Percentiles rank a stretch among this genome's conserved stretches.
phyloP scores from a whole-genome alignment of 2,113 vertebrate species.

The Plectropomus leopardus region DNA sequence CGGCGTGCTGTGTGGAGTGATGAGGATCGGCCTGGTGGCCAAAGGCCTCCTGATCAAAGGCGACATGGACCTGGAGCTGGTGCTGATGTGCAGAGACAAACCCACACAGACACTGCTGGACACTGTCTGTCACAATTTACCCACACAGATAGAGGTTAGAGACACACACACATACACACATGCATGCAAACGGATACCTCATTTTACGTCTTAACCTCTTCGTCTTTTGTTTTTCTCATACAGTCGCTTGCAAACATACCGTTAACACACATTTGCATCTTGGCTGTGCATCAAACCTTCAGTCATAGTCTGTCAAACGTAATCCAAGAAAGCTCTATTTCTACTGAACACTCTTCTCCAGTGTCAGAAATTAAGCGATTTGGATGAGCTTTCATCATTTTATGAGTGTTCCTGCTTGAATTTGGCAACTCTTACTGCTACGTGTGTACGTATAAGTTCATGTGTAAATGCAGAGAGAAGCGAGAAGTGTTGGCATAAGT shows the following conservation, averaged over 20 bases:
- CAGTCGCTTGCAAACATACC: neutral
- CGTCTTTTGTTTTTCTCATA: slow-evolving; percentile 11
- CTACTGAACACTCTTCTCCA: slow-evolving; percentile 14
- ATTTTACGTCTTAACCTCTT: neutral
- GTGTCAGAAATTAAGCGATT: slow-evolving; percentile 11
- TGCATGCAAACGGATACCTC: neutral
- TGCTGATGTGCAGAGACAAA: slow-evolving; percentile 98
- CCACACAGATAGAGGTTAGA: slow-evolving; percentile 90
- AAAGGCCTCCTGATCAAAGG: slow-evolving; percentile 99
- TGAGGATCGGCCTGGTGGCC: slow-evolving; percentile 97
- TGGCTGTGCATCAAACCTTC: neutral
- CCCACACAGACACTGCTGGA: slow-evolving; percentile 94
- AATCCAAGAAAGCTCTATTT: slow-evolving; percentile 9
- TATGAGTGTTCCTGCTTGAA: neutral
- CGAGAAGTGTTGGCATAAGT: slow-evolving; percentile 17
- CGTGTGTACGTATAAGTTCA: neutral
- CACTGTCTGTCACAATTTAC: slow-evolving; percentile 94
- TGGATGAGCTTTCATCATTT: slow-evolving; percentile 10
- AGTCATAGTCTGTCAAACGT: neutral
- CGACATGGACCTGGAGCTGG: slow-evolving; percentile 98
- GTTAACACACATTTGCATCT: neutral
- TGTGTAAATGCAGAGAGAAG: neutral
- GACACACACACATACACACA: neutral
- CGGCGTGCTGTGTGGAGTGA: slow-evolving; percentile 94
- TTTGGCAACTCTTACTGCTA: neutral